Percentiles rank a stretch among this genome's conserved stretches.
Conservation (phyloP, 2,113 vertebrate species). For the Stictonetta naevosa region DNA sequence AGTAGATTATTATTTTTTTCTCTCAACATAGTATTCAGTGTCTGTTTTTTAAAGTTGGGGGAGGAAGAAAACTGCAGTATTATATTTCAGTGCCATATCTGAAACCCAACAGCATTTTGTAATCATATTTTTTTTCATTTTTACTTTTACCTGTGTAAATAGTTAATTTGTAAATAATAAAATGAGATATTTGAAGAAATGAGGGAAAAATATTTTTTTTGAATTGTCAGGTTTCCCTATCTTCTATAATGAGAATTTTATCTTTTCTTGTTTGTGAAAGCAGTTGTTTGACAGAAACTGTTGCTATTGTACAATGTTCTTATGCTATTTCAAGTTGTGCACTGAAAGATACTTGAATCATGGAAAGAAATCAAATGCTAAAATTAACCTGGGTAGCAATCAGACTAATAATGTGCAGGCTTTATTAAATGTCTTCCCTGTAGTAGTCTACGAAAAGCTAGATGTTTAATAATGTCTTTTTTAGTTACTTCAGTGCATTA, state of each 20-base stretch:
- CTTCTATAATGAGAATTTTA: background rate
- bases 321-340: background rate
- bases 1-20: slow-evolving; percentile 12
- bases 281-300: background rate
- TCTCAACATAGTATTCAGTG: slow-evolving; percentile 68
- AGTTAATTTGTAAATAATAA: background rate
- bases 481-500: background rate
- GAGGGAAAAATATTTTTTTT: background rate
- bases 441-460: background rate
- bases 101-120: background rate
- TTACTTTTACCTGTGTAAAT: background rate
- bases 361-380: background rate
- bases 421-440: background rate
- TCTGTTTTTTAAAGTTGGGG: background rate
- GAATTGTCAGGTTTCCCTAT: background rate
- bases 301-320: background rate
- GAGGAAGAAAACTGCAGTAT: background rate
- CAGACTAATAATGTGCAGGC: background rate
- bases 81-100: background rate
- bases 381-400: background rate
- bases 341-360: background rate
- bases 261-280: background rate
- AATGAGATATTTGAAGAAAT: background rate
- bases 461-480: background rate
- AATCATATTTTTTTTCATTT: background rate